Conservation (phyloP, 1,140 invertebrate species). For the Neodiprion fabricii region DNA sequence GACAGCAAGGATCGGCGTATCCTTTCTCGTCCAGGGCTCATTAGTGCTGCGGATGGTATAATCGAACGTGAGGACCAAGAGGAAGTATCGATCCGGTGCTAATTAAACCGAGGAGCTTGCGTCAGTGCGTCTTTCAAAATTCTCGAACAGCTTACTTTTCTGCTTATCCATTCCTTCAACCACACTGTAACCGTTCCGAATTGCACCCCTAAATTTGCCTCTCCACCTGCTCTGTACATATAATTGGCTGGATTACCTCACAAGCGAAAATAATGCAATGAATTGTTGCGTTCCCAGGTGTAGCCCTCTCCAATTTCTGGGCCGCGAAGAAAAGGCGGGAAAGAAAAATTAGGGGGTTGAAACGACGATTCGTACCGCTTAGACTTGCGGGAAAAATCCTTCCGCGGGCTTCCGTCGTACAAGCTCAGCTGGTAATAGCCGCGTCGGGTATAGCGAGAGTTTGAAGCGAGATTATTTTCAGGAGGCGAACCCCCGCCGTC, state of each 20-base stretch:
- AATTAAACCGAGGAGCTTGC: neutral
- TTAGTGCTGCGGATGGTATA: neutral
- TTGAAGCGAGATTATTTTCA: slow-evolving; percentile 5
- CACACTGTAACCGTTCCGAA: too few relatives aligned
- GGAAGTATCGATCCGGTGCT: neutral
- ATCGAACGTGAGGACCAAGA: neutral
- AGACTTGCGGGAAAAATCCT: neutral
- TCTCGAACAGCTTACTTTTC: neutral
- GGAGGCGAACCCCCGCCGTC: neutral
- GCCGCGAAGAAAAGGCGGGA: too few relatives aligned
- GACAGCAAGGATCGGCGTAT: neutral
- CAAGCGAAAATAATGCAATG: too few relatives aligned
- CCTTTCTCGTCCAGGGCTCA: neutral
- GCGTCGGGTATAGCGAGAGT: neutral
- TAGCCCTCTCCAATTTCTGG: too few relatives aligned
- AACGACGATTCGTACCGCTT: too few relatives aligned
- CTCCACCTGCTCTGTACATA: too few relatives aligned
- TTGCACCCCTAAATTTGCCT: too few relatives aligned
- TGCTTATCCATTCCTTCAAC: too few relatives aligned
- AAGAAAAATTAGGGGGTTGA: too few relatives aligned
- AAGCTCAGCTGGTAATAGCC: neutral
- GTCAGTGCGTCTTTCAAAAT: neutral
- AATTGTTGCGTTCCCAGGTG: too few relatives aligned
- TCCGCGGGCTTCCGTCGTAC: neutral
- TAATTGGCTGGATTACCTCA: too few relatives aligned